phyloP scores from a whole-genome alignment of 1,140 invertebrate species.

The Melanaphis sacchari region DNA sequence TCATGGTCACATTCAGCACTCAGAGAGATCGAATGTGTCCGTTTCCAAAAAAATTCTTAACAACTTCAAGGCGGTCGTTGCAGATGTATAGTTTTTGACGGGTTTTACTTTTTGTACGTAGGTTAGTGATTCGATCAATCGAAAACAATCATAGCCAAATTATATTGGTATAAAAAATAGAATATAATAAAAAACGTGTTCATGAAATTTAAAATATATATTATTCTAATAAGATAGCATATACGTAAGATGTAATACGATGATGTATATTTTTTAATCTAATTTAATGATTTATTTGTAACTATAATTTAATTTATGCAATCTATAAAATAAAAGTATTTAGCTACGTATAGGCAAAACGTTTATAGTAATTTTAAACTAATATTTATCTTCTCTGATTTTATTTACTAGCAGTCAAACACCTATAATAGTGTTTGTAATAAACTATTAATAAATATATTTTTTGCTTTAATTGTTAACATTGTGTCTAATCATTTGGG shows the following conservation, averaged over 20 bases:
- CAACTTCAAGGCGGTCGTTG: background rate
- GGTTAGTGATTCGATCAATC: background rate
- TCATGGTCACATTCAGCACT: slow-evolving; percentile 42
- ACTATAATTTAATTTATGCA: no score
- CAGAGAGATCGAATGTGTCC: slow-evolving; percentile 44
- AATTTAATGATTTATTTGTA: background rate
- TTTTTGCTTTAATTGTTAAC: no score
- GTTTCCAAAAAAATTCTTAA: slow-evolving; percentile 29
- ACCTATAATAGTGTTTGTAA: no score
- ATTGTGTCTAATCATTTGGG: no score
- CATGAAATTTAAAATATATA: background rate
- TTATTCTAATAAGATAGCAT: background rate
- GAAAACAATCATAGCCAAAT: background rate
- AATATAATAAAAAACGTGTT: background rate
- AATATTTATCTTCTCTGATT: no score
- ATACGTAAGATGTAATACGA: background rate
- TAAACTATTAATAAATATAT: no score
- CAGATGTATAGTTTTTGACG: background rate
- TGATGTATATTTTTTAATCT: background rate
- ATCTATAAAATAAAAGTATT: no score
- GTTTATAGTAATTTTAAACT: no score
- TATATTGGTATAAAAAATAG: background rate
- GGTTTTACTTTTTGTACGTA: background rate
- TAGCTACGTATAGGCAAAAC: no score
- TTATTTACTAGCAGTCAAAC: no score